Base-by-base conservation (phyloP, 1,140 invertebrate genomes). In the Chrysomallon squamiferum region DNA sequence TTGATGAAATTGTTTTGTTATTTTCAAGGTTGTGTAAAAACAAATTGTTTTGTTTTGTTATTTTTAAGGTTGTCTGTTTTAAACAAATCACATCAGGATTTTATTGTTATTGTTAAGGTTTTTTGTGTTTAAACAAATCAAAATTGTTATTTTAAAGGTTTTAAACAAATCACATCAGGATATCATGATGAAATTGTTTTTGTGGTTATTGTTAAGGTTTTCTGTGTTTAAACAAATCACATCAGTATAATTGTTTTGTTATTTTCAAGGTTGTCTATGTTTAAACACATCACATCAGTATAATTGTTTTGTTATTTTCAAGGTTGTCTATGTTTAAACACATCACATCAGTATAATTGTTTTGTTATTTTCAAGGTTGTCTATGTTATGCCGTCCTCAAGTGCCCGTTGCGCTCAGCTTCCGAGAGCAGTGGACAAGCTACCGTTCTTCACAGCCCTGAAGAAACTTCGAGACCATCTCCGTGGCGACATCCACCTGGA, bases 301-400 rank as follows among this genome's bases (percentile, higher is more conserved):
- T n/a, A n/a, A n/a, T 63, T 29, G 35, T 27, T 59, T 75, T 65
- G 88, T 88, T 43, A 30, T 54, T 43, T 79, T 65, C 11, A 88
- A 98, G 95, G 93, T 95, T 33, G 30, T 18, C n/a, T 22, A 50
- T 61, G 29, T 54, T 18, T 13, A 52, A 59, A 49, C 3, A 29
- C 4, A 22, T 64, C 33, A 41, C 25, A 20, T 22, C 45, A n/a
- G n/a, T n/a, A n/a, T n/a, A n/a, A n/a, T 63, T 29, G 35, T 27
- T 59, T 75, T 65, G 88, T 88, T 43, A 30, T 54, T 43, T 79
- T 65, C 11, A 88, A 98, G 95, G 93, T 95, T 83, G 95, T 97
- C 88, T 98, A 94, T 94, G 96, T 98, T 78, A 97, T 98, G 95
- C 96, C 96, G 66, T 98, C 96, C 43, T 97, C 95, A 27, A 96